phyloP scores from a whole-genome alignment of 2,113 vertebrate genomes.

The Heliornis fulica region DNA sequence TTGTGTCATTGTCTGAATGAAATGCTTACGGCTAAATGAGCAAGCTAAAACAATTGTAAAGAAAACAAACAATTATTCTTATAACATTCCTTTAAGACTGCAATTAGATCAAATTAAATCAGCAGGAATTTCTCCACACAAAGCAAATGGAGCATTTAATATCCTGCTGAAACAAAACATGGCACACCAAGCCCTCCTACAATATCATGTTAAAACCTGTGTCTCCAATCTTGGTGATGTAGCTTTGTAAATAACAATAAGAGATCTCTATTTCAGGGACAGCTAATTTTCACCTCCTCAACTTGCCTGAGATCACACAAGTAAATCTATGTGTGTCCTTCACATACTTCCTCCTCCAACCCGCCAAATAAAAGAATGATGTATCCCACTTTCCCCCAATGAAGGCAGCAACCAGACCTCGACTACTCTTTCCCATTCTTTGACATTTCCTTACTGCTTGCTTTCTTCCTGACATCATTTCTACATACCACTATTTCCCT shows the following conservation, averaged over 20 bases:
- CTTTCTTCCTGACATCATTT: background rate
- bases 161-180: constrained; percentile 34
- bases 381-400: background rate
- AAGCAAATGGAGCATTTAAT: constrained; percentile 54
- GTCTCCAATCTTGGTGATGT: background rate
- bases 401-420: background rate
- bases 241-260: constrained; percentile 16
- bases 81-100: constrained; percentile 29
- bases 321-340: background rate
- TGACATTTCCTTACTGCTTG: background rate
- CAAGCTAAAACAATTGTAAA: constrained; percentile 36
- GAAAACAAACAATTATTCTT: constrained; percentile 54
- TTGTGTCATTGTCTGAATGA: background rate
- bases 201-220: background rate
- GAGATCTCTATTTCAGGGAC: background rate
- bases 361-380: too few relatives aligned
- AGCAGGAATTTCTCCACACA: constrained; percentile 54
- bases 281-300: background rate
- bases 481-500: background rate
- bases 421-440: background rate
- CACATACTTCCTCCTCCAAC: accelerated
- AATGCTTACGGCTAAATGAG: background rate
- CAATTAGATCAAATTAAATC: constrained; percentile 69
- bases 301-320: background rate
- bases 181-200: background rate